Evolutionary conservation across 2,888 invertebrate genomes (phyloP), one percentile per base, ranked within the genome.

Genomic region (Sarcophaga caerulescens): DNA sequence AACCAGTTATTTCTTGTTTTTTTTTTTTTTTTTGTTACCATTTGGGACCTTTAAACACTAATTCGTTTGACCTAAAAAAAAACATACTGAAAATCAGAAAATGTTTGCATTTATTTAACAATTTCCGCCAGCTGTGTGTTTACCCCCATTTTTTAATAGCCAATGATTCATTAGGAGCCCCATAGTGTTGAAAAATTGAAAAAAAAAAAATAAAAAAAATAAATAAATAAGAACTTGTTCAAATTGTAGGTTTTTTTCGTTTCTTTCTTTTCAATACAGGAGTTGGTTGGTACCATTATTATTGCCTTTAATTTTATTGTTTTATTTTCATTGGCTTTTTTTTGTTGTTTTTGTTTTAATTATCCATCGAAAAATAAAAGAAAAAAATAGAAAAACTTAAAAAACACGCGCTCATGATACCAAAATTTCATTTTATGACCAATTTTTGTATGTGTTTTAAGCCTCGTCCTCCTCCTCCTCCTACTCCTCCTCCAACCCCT

Each of bases 361-460:
- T 76, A 76, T 70, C 21, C 69, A 59, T 52, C n/a, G 62, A 82
- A 69, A 75, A 47, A 66, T 12, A 63, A 70, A 77, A 59, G 1
- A 4, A 57, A 70, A 47, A 78, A 25, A 17, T 1, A 63, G 35
- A 68, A 44, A 23, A 47, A 60, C 66, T 77, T 60, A 12, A 63
- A 47, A 21, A 47, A 75, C 25, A 57, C 52, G 17, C 12, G 52
- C 52, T 57, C 63, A 66, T 68, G 57, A 68, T 70, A 47, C 35
- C 70, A 71, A 82, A 71, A 70, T 57, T 76, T 70, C 21, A 70
- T 74, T 78, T 84, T 86, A 86, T 84, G 84, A 71, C 70, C 75
- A 78, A 75, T 60, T 73, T 73, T 71, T 71, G 23, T 80, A 21
- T 71, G 79, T 80, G 74, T 65, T 75, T 75, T 79, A 65, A 57